A percentile compares a stretch with the other conserved stretches of the same genome.
phyloP scores from a whole-genome alignment of 2,888 invertebrate species.

The Labia minor region DNA sequence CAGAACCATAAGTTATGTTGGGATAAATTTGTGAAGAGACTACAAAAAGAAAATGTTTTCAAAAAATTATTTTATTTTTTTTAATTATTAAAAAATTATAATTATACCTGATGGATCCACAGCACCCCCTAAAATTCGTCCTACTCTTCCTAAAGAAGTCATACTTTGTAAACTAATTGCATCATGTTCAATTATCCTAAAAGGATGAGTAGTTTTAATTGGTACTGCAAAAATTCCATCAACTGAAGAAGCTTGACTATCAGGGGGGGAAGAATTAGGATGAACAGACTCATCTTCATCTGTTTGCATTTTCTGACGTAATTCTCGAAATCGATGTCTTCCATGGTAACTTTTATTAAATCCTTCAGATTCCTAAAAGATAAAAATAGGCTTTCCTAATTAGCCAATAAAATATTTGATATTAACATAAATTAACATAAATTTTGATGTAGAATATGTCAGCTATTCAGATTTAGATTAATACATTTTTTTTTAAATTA shows the following conservation, averaged over 20 bases:
- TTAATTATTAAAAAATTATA: not conserved
- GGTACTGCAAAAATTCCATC: slow-evolving; percentile 62
- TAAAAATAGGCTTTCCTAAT: too few relatives aligned
- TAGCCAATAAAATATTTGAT: too few relatives aligned
- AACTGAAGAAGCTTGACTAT: slow-evolving; percentile 65
- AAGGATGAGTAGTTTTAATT: slow-evolving; percentile 59
- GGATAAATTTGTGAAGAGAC: not conserved
- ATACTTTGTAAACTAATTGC: slow-evolving; percentile 79
- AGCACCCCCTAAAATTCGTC: slow-evolving; percentile 61
- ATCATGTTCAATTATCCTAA: slow-evolving; percentile 77
- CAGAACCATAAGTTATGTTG: slow-evolving; percentile 16
- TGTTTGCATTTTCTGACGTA: slow-evolving; percentile 74
- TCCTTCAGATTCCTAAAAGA: not conserved
- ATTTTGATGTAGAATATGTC: too few relatives aligned
- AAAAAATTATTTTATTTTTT: slow-evolving; percentile 2
- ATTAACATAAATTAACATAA: too few relatives aligned
- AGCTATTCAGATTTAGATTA: too few relatives aligned
- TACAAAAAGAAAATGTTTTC: not conserved
- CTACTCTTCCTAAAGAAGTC: slow-evolving; percentile 75
- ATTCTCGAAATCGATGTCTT: slow-evolving; percentile 68
- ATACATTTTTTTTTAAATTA: too few relatives aligned
- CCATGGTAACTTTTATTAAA: slow-evolving; percentile 34
- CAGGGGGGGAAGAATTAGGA: slow-evolving; percentile 56
- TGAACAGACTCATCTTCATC: slow-evolving; percentile 66
- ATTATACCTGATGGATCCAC: slow-evolving; percentile 24